These are phyloP conservation scores for Drosophila tripunctata DNA, from an alignment of 2,888 invertebrate genomes.

Conservation along the genomic window DNA sequence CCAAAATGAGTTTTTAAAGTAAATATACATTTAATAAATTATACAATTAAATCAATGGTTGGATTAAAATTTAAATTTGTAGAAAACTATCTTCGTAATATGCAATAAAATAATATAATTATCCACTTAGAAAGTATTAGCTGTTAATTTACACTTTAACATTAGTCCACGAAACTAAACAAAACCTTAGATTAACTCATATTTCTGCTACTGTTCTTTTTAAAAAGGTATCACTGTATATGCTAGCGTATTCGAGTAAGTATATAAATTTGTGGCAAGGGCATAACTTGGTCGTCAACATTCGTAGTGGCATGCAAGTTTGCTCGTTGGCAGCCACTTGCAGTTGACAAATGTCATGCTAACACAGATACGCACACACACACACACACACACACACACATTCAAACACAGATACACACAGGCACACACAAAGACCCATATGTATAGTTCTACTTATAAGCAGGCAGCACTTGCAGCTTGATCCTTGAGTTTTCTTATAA, in stretches of 20 bases:
- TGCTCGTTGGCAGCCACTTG: constrained; percentile 66
- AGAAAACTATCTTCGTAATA: too few species aligned
- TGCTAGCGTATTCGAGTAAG: constrained; percentile 2
- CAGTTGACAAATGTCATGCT: constrained; percentile 74
- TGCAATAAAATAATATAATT: too few species aligned
- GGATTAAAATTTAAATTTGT: too few species aligned
- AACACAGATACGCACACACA: constrained; percentile 22
- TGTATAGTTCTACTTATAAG: constrained; percentile 36
- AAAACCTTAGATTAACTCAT: too few species aligned
- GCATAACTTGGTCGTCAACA: constrained; percentile 75
- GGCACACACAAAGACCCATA: constrained; percentile 16
- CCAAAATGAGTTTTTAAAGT: too few species aligned
- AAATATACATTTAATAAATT: too few species aligned
- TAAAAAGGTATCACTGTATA: constrained; percentile 29
- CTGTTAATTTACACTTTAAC: too few species aligned
- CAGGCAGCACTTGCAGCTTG: constrained; percentile 55
- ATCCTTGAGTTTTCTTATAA: constrained; percentile 72
- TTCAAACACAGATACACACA: too few species aligned
- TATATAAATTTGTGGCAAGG: constrained; percentile 61
- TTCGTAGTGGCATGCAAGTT: constrained; percentile 48
- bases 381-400: constrained; percentile 11
- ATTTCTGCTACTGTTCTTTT: background rate
- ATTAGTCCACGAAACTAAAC: background rate
- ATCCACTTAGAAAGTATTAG: too few species aligned
- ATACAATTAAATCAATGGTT: too few species aligned